A percentile compares a stretch with the other conserved stretches of the same genome.
These are phyloP conservation scores for Lottia scabra DNA, from an alignment of 2,888 invertebrate genomes.

Conservation along the genomic window DNA sequence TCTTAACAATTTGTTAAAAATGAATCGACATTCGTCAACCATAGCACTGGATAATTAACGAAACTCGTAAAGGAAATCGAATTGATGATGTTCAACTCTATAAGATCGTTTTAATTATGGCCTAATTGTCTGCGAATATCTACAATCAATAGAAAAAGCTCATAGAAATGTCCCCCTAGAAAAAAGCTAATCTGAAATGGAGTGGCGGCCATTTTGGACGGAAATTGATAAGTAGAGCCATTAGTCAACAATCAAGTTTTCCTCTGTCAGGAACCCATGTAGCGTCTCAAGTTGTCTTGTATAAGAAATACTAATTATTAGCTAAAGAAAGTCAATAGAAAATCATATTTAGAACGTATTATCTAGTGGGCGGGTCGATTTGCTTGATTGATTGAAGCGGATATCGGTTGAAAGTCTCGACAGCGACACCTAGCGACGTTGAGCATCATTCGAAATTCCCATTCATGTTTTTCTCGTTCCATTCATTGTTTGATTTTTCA, in stretches of 20 bases:
- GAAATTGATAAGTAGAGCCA: constrained; percentile 3
- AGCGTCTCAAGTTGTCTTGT: neutral
- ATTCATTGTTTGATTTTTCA: neutral
- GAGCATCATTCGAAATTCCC: neutral
- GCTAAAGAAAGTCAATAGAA: neutral
- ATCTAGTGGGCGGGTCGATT: neutral
- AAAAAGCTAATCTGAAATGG: constrained; percentile 7
- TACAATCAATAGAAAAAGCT: constrained; percentile 2
- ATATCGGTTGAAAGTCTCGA: neutral
- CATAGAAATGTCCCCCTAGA: constrained; percentile 4
- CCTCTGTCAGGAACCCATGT: neutral
- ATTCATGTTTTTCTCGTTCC: too few relatives aligned
- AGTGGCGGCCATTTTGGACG: constrained; percentile 4
- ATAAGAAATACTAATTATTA: constrained; percentile 2
- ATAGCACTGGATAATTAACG: constrained; percentile 1
- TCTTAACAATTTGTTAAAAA: constrained; percentile 5
- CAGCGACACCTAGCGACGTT: neutral
- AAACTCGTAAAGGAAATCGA: constrained; percentile 5
- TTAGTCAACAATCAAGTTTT: constrained; percentile 3
- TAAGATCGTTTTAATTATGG: constrained; percentile 2
- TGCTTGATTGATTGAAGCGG: neutral
- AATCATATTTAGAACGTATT: neutral
- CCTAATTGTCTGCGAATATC: constrained; percentile 5
- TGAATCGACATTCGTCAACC: constrained; percentile 5
- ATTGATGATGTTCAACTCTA: constrained; percentile 2